Evolutionary conservation across 2,113 vertebrate species (phyloP).

Genomic region (Brachionichthys hirsutus): DNA sequence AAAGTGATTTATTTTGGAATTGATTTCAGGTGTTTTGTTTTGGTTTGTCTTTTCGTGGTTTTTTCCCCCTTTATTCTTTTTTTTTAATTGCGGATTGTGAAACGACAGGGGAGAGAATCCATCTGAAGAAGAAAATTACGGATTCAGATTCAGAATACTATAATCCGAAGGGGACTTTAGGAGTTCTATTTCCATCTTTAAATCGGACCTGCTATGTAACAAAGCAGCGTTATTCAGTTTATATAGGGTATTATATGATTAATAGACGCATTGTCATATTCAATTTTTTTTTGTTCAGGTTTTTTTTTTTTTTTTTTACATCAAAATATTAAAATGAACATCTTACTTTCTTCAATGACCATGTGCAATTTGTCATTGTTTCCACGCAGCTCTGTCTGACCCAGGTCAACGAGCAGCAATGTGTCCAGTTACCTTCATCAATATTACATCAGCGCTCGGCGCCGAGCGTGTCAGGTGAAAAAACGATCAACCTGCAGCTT

Average conservation of each 20-base stretch:
- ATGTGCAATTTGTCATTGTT: slow-evolving; percentile 74
- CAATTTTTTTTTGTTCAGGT: slow-evolving; percentile 2
- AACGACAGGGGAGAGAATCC: not conserved
- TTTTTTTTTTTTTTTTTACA: not conserved
- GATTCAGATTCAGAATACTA: no score
- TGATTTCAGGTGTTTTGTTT: not conserved
- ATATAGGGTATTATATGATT: no score
- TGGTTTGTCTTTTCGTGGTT: no score
- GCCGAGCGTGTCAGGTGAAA: slow-evolving; percentile 27
- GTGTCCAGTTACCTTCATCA: slow-evolving; percentile 74
- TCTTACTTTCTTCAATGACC: not conserved
- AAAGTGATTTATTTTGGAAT: not conserved
- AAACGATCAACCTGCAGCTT: slow-evolving; percentile 46
- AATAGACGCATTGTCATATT: not conserved
- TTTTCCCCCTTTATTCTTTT: no score
- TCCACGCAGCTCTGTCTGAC: slow-evolving; percentile 55
- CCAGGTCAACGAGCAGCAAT: slow-evolving; percentile 54
- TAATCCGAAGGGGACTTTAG: no score
- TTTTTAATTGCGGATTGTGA: not conserved
- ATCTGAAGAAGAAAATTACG: not conserved
- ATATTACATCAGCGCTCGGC: slow-evolving; percentile 70
- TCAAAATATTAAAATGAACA: not conserved
- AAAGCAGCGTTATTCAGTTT: no score
- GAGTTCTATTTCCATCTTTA: not conserved
- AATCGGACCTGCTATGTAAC: no score